Conservation (phyloP, 1,140 invertebrate species). For the Melanaphis sacchari region DNA sequence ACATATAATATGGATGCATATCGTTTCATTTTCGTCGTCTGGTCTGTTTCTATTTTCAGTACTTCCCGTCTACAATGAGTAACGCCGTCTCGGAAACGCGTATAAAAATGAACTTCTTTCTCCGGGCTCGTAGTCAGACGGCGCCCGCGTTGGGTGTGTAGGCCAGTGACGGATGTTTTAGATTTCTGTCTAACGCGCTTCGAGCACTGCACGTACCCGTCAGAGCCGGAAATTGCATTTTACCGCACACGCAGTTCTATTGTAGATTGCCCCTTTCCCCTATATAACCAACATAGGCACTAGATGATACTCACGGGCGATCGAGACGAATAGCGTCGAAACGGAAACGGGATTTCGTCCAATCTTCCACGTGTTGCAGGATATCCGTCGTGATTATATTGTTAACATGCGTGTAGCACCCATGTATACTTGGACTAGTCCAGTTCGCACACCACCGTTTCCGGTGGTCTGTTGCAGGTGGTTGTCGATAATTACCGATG, state of each 20-base stretch:
- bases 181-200: not conserved
- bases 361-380: no score
- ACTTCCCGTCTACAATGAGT: not conserved
- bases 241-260: not conserved
- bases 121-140: not conserved
- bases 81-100: not conserved
- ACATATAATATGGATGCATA: not conserved
- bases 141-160: not conserved
- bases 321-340: no score
- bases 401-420: no score
- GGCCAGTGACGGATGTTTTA: not conserved
- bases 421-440: no score
- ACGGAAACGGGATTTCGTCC: no score
- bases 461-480: not conserved
- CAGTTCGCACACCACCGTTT: not conserved
- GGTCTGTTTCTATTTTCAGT: slow-evolving; percentile 11
- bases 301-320: no score
- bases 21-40: not conserved
- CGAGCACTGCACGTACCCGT: not conserved
- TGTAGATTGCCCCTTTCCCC: not conserved
- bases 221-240: slow-evolving; percentile 28
- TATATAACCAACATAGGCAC: not conserved
- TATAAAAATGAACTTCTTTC: not conserved
- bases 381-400: no score
- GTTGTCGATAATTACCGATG: not conserved